Evolutionary conservation across 2,888 invertebrate species (phyloP).

Genomic region (Malthinus seriepunctatus): DNA sequence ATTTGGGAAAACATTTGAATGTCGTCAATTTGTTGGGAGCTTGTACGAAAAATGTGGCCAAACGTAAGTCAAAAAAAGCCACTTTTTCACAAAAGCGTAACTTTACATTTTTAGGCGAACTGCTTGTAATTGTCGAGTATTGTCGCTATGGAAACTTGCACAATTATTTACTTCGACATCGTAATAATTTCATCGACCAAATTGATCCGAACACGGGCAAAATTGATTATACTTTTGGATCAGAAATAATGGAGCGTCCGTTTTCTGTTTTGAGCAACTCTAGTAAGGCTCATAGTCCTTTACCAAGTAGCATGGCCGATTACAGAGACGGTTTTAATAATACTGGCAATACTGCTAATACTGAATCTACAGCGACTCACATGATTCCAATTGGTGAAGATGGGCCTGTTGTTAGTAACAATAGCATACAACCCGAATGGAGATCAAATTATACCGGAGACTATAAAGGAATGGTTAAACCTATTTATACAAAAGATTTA

Average conservation of each 20-base stretch:
- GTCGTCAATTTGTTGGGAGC: slow-evolving; percentile 95
- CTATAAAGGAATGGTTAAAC: slow-evolving; percentile 68
- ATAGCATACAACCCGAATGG: slow-evolving; percentile 73
- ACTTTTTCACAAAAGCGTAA: too few species aligned
- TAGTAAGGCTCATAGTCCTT: slow-evolving; percentile 55
- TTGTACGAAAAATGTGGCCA: slow-evolving; percentile 86
- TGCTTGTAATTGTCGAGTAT: slow-evolving; percentile 92
- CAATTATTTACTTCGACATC: slow-evolving; percentile 81
- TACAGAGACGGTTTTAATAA: slow-evolving; percentile 40
- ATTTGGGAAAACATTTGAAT: slow-evolving; percentile 91
- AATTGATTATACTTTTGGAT: slow-evolving; percentile 68
- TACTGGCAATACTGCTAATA: slow-evolving; percentile 34
- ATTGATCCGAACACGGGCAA: slow-evolving; percentile 69
- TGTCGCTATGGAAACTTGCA: slow-evolving; percentile 92
- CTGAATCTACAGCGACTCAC: slow-evolving; percentile 37
- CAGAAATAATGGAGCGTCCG: slow-evolving; percentile 60
- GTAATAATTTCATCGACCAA: slow-evolving; percentile 83
- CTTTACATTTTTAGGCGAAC: slow-evolving; percentile 68
- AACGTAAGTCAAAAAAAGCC: too few species aligned
- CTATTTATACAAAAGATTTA: slow-evolving; percentile 81
- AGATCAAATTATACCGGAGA: slow-evolving; percentile 79
- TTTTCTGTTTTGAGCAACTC: slow-evolving; percentile 62
- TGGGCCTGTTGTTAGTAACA: slow-evolving; percentile 59
- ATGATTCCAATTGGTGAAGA: slow-evolving; percentile 44
- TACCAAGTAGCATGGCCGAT: slow-evolving; percentile 40